These are phyloP conservation scores for Galleria mellonella DNA, from an alignment of 1,140 invertebrate species.

Conservation along the genomic window DNA sequence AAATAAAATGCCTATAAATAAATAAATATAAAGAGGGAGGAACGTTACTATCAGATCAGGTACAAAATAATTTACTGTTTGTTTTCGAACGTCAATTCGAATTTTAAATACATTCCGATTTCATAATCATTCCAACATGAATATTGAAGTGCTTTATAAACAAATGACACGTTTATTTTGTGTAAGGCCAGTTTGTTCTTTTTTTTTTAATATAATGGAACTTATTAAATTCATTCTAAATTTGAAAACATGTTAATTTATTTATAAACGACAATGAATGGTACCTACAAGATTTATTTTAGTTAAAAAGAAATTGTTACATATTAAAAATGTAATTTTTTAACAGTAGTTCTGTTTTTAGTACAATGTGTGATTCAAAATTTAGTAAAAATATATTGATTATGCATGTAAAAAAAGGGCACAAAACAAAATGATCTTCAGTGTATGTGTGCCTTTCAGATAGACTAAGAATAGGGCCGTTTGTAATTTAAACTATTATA, in stretches of 20 bases:
- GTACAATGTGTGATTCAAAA: too few relatives aligned
- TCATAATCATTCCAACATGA: too few relatives aligned
- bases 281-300: too few relatives aligned
- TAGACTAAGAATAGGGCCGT: slow-evolving; percentile 25
- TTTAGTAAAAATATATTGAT: too few relatives aligned
- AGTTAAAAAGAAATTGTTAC: too few relatives aligned
- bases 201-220: not conserved
- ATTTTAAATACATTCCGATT: not conserved
- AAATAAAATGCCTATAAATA: slow-evolving; percentile 23
- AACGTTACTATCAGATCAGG: slow-evolving; percentile 15
- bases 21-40: slow-evolving; percentile 9
- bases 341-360: too few relatives aligned
- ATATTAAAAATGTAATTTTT: too few relatives aligned
- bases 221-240: too few relatives aligned
- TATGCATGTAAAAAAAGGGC: slow-evolving; percentile 22
- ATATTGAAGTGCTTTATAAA: too few relatives aligned
- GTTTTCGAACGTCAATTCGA: slow-evolving; percentile 7
- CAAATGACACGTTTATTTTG: not conserved
- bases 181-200: not conserved
- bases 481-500: slow-evolving; percentile 55
- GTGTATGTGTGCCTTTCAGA: slow-evolving; percentile 45
- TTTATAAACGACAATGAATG: too few relatives aligned
- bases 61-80: slow-evolving; percentile 20
- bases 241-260: too few relatives aligned
- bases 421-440: slow-evolving; percentile 22